Percentiles rank a stretch among this genome's conserved stretches.
phyloP scores from a whole-genome alignment of 2,888 invertebrate species.

The Polydrusus pterygomalis region DNA sequence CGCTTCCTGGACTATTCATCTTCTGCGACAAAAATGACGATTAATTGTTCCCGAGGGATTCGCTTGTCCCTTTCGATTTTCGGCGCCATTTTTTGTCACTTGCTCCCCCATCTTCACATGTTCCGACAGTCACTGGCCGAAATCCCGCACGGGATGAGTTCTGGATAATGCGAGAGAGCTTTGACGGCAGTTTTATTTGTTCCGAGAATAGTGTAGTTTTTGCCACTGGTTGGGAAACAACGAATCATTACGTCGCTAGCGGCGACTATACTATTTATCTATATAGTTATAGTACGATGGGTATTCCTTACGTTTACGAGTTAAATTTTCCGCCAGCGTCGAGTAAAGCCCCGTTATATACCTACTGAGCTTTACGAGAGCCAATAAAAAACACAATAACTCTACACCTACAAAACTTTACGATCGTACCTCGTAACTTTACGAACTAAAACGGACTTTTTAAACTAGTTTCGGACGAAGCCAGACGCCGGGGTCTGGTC shows the following conservation, averaged over 20 bases:
- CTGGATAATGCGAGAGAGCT: not conserved
- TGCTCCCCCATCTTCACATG: conserved; percentile 21
- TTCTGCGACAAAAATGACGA: conserved; percentile 52
- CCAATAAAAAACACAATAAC: not conserved
- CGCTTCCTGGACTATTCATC: conserved; percentile 35
- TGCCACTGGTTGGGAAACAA: no score
- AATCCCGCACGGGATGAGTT: conserved; percentile 24
- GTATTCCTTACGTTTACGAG: no score
- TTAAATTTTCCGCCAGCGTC: conserved; percentile 15
- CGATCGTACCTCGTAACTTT: conserved; percentile 12
- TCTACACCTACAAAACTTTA: conserved; percentile 16
- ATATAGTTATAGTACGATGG: no score
- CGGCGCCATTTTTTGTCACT: conserved; percentile 30
- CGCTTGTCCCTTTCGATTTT: conserved; percentile 38
- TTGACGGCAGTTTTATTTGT: not conserved
- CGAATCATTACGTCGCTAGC: no score
- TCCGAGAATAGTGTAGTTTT: no score
- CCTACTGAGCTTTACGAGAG: no score
- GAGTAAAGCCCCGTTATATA: not conserved
- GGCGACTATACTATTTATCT: no score
- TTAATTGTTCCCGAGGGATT: conserved; percentile 48
- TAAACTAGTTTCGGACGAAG: conserved; percentile 27
- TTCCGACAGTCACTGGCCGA: conserved; percentile 22
- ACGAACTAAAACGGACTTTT: conserved; percentile 10
- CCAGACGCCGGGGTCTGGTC: not conserved